These are phyloP conservation scores for Drosophila melanocephala DNA, from an alignment of 2,888 invertebrate genomes.

Conservation along the genomic window DNA sequence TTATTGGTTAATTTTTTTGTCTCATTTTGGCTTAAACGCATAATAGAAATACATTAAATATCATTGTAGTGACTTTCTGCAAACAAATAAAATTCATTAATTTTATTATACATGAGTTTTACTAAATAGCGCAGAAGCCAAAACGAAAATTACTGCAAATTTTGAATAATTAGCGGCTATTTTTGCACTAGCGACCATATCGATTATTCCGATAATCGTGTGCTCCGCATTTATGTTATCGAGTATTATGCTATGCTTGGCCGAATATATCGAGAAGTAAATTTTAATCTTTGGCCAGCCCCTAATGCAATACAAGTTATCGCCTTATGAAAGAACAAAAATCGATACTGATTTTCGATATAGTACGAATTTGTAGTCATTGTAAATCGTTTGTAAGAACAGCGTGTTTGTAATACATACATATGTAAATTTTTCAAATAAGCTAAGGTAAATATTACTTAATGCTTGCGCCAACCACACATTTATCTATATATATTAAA, in stretches of 20 bases:
- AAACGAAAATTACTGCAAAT: neutral
- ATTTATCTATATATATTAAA: neutral
- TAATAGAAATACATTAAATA: constrained; percentile 32
- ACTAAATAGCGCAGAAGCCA: neutral
- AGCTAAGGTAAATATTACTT: constrained; percentile 66
- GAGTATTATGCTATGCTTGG: neutral
- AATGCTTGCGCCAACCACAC: neutral
- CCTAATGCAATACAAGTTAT: neutral
- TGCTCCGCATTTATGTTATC: neutral
- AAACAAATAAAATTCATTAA: constrained; percentile 16
- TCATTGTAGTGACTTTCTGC: constrained; percentile 39
- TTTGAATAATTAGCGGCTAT: neutral
- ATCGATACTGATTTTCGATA: constrained; percentile 13
- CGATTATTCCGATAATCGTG: neutral
- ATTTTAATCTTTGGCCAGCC: neutral
- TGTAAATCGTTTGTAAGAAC: constrained; percentile 64
- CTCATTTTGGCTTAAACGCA: constrained; percentile 31
- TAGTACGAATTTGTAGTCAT: constrained; percentile 31
- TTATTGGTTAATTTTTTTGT: constrained; percentile 10
- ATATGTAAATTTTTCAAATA: constrained; percentile 71
- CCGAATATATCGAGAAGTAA: neutral
- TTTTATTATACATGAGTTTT: constrained; percentile 19
- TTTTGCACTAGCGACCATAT: neutral
- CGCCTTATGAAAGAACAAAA: neutral
- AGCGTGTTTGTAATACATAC: constrained; percentile 70